These are phyloP conservation scores for Stenurella melanura DNA, from an alignment of 2,888 invertebrate genomes.

Conservation along the genomic window DNA sequence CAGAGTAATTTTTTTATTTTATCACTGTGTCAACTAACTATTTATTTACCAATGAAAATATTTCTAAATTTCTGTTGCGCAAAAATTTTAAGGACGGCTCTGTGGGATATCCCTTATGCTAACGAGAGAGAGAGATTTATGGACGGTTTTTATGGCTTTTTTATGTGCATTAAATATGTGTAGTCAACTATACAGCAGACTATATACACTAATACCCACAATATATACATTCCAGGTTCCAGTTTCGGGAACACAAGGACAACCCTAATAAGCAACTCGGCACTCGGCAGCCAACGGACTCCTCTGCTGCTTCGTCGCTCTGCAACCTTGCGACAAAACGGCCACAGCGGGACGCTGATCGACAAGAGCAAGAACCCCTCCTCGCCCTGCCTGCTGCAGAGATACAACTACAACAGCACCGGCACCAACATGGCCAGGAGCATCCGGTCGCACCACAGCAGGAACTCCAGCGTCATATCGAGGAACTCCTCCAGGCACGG, in stretches of 20 bases:
- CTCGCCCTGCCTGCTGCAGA: conserved; percentile 75
- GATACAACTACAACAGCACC: conserved; percentile 65
- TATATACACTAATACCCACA: too few species aligned
- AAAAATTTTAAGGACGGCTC: too few species aligned
- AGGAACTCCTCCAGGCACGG: conserved; percentile 89
- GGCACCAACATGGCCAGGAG: conserved; percentile 64
- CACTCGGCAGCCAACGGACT: conserved; percentile 64
- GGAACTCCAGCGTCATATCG: conserved; percentile 88
- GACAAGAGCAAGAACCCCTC: conserved; percentile 74
- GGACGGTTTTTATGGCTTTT: too few species aligned
- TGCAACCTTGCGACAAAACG: conserved; percentile 77
- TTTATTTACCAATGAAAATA: too few species aligned
- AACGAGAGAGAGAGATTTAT: too few species aligned
- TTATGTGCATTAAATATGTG: too few species aligned
- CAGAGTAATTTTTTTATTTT: too few species aligned
- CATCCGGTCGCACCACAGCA: conserved; percentile 83
- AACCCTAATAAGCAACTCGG: conserved; percentile 76
- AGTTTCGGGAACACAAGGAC: conserved; percentile 83
- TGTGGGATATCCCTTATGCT: too few species aligned
- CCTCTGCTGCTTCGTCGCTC: conserved; percentile 77
- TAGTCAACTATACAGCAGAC: too few species aligned
- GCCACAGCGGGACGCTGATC: conserved; percentile 63
- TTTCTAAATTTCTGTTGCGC: too few species aligned
- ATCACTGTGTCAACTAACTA: too few species aligned
- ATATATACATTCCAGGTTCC: conserved; percentile 74